phyloP scores from a whole-genome alignment of 2,888 invertebrate genomes.

The Synergus japonicus region DNA sequence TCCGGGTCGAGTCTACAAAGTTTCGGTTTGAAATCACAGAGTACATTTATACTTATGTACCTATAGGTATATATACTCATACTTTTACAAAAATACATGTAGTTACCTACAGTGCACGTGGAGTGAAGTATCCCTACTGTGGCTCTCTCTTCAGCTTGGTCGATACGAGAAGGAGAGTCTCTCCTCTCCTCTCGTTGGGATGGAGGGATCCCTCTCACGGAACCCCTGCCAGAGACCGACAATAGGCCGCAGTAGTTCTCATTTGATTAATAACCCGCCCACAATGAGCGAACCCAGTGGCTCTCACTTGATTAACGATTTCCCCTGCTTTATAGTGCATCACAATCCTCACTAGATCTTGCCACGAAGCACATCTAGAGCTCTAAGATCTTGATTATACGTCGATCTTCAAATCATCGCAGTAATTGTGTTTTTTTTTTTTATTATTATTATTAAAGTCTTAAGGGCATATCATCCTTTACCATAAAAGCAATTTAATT shows the following conservation, averaged over 20 bases:
- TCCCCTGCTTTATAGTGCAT: slow-evolving; percentile 42
- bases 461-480: too few species aligned
- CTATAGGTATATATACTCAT: neutral
- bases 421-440: neutral
- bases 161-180: slow-evolving; percentile 68
- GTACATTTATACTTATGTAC: neutral
- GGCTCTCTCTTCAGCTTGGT: slow-evolving; percentile 61
- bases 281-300: slow-evolving; percentile 74
- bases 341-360: slow-evolving; percentile 7
- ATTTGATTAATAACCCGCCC: slow-evolving; percentile 77
- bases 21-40: slow-evolving; percentile 50
- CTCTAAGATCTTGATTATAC: slow-evolving; percentile 20
- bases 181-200: slow-evolving; percentile 57
- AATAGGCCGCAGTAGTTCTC: slow-evolving; percentile 76
- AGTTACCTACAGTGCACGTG: slow-evolving; percentile 49
- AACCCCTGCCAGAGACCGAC: slow-evolving; percentile 70
- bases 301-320: slow-evolving; percentile 76
- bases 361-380: neutral
- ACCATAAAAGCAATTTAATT: too few species aligned
- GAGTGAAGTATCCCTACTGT: slow-evolving; percentile 51
- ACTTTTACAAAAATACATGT: slow-evolving; percentile 37
- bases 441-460: neutral
- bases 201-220: slow-evolving; percentile 59
- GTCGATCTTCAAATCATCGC: slow-evolving; percentile 12
- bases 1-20: slow-evolving; percentile 54